Evolutionary conservation across 1,140 invertebrate species (phyloP).

Genomic region (Littorina saxatilis): DNA sequence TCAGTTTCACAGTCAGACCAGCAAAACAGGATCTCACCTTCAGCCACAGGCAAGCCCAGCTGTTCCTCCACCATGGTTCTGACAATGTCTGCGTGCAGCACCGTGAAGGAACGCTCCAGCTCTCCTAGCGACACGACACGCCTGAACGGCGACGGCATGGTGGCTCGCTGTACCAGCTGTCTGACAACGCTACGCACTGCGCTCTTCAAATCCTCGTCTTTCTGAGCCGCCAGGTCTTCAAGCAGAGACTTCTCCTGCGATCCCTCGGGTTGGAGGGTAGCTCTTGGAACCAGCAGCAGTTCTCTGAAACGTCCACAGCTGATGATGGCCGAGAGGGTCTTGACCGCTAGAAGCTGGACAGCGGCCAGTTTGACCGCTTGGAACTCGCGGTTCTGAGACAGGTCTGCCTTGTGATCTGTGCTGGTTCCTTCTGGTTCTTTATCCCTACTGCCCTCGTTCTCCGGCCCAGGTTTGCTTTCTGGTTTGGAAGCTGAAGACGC

Average conservation of each 20-base stretch:
- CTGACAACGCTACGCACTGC: constrained; percentile 71
- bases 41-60: constrained; percentile 56
- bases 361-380: constrained; percentile 58
- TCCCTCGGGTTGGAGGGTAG: constrained; percentile 58
- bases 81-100: constrained; percentile 78
- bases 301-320: constrained; percentile 78
- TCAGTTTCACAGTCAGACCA: too few species aligned
- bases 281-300: constrained; percentile 78
- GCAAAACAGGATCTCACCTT: constrained; percentile 61
- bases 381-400: constrained; percentile 47
- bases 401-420: neutral
- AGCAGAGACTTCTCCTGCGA: constrained; percentile 57
- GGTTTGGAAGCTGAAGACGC: neutral
- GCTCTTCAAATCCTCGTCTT: constrained; percentile 70
- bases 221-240: constrained; percentile 74
- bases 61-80: constrained; percentile 69
- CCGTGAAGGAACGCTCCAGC: constrained; percentile 78
- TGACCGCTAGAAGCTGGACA: constrained; percentile 80
- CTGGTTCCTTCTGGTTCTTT: neutral
- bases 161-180: constrained; percentile 70
- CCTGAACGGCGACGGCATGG: constrained; percentile 76
- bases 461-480: neutral
- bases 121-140: constrained; percentile 68
- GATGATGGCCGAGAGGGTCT: constrained; percentile 78
- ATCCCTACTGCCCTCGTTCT: neutral